phyloP scores from a whole-genome alignment of 2,113 vertebrate species.

The Aspiorhynchus laticeps region DNA sequence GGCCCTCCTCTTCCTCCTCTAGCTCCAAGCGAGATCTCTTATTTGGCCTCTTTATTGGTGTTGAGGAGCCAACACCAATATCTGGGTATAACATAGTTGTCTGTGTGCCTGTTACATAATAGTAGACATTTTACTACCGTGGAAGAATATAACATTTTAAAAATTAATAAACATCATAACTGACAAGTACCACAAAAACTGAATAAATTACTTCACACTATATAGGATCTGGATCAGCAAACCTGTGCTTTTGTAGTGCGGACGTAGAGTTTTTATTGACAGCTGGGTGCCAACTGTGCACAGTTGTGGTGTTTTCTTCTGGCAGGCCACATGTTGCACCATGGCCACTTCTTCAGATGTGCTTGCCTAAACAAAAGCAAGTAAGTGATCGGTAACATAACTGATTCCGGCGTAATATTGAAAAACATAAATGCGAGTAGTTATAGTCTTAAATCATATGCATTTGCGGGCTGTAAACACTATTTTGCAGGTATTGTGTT shows the following conservation, averaged over 20 bases:
- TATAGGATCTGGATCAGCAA: background rate
- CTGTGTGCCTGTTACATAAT: background rate
- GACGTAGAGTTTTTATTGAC: background rate
- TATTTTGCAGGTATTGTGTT: too few species aligned
- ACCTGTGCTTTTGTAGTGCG: too few species aligned
- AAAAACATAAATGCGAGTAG: background rate
- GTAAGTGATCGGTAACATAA: background rate
- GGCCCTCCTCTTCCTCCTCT: background rate
- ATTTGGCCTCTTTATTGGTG: background rate
- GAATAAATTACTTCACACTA: background rate
- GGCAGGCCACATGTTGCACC: background rate
- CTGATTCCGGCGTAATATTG: too few species aligned
- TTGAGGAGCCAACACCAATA: background rate
- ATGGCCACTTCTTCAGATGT: background rate
- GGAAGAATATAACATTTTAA: too few species aligned
- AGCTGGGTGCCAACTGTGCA: background rate
- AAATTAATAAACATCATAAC: too few species aligned
- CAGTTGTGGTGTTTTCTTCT: background rate
- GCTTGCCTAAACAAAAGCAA: background rate
- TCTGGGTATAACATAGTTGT: background rate
- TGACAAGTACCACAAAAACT: background rate
- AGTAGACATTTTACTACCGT: background rate
- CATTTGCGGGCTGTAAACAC: too few species aligned
- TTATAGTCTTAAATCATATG: too few species aligned
- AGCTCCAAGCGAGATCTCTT: background rate